Conservation (phyloP, 2,888 invertebrate species). For the Phasia obesa region DNA sequence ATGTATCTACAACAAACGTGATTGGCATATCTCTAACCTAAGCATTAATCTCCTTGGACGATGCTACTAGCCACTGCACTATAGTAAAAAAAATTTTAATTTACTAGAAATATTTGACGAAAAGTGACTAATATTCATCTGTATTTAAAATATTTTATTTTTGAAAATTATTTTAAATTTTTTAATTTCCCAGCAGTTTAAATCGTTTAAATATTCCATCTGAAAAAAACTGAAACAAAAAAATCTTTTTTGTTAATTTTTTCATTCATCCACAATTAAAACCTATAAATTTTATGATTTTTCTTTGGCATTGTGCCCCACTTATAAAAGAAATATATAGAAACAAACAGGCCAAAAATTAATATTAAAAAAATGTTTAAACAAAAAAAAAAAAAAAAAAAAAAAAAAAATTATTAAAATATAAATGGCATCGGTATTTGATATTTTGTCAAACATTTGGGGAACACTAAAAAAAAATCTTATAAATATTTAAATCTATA, state of each 20-base stretch:
- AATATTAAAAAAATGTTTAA: slow-evolving; percentile 8
- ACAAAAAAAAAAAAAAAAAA: not conserved
- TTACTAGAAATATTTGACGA: too few relatives aligned
- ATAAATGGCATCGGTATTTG: not conserved
- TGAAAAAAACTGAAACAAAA: not conserved
- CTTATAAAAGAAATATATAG: not conserved
- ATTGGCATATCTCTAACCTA: too few relatives aligned
- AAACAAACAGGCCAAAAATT: not conserved
- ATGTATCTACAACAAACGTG: too few relatives aligned
- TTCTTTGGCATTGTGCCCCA: slow-evolving; percentile 31
- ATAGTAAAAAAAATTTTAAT: too few relatives aligned
- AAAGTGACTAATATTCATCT: not conserved
- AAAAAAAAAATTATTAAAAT: not conserved
- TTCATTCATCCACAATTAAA: slow-evolving; percentile 28
- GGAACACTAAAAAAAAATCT: not conserved
- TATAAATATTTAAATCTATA: too few relatives aligned
- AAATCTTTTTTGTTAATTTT: not conserved
- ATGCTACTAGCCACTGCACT: too few relatives aligned
- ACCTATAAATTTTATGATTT: slow-evolving; percentile 15
- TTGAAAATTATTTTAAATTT: not conserved
- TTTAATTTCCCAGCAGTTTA: not conserved
- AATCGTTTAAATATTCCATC: not conserved
- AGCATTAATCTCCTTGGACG: too few relatives aligned
- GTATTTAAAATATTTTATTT: not conserved
- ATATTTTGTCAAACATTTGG: slow-evolving; percentile 10